Conservation (phyloP, 2,113 vertebrate genomes). For the Helogale parvula region DNA sequence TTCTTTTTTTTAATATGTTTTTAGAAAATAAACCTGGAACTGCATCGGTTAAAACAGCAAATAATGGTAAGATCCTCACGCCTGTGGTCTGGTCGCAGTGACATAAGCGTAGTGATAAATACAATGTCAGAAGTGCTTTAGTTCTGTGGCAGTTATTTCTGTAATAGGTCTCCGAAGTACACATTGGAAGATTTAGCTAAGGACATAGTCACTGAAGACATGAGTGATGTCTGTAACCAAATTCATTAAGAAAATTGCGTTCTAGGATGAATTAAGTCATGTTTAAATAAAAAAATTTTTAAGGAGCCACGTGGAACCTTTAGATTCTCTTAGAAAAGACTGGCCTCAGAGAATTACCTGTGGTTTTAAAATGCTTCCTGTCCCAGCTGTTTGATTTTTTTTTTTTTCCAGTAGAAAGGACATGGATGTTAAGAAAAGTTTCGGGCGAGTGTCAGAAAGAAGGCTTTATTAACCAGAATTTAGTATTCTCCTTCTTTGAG, state of each 20-base stretch:
- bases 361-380: neutral
- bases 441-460: neutral
- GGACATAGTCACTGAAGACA: neutral
- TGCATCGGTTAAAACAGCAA: slow-evolving; percentile 92
- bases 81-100: neutral
- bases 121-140: neutral
- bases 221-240: neutral
- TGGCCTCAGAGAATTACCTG: neutral
- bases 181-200: neutral
- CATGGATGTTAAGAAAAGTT: neutral
- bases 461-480: neutral
- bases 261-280: neutral
- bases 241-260: slow-evolving; percentile 32
- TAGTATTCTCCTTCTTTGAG: neutral
- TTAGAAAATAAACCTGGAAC: slow-evolving; percentile 96
- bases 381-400: neutral
- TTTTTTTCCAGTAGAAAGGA: neutral
- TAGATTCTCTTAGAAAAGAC: neutral
- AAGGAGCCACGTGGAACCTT: neutral
- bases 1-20: slow-evolving; percentile 59
- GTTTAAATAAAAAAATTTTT: neutral
- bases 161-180: neutral
- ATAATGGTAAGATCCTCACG: slow-evolving; percentile 88
- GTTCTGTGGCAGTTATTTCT: neutral
- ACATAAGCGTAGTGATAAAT: neutral